A percentile compares a stretch with the other conserved stretches of the same genome.
Evolutionary conservation across 2,797 vertebrate genomes (phyloP).

Genomic region (Coilia nasus): DNA sequence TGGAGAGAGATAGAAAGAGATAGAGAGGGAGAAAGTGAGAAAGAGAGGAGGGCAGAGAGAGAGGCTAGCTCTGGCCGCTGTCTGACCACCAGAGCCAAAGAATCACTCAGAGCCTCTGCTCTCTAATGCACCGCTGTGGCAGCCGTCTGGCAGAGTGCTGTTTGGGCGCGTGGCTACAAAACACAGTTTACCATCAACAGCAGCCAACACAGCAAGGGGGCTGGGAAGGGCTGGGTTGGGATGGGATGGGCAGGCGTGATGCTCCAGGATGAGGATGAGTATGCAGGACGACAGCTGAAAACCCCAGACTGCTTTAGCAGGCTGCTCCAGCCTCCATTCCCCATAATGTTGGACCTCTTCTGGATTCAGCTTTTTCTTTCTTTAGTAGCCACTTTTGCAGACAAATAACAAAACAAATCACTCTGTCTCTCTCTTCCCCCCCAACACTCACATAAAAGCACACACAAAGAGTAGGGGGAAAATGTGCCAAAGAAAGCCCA

Average conservation of each 20-base stretch:
- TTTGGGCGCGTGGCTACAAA: conserved; percentile 5
- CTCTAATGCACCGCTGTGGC: conserved; percentile 26
- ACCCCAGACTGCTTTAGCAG: too few species aligned
- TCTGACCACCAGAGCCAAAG: conserved; percentile 18
- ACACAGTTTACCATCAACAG: conserved; percentile 17
- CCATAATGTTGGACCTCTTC: too few species aligned
- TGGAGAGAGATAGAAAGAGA: background rate
- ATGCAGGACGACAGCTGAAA: too few species aligned
- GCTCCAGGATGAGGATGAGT: too few species aligned
- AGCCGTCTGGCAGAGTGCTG: background rate
- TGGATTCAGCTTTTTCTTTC: too few species aligned
- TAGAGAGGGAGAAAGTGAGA: background rate
- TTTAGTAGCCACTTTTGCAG: too few species aligned
- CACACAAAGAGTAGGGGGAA: background rate
- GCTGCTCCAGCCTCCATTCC: too few species aligned
- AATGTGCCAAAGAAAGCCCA: background rate
- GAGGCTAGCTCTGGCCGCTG: background rate
- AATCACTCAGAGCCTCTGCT: background rate
- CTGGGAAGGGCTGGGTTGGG: background rate
- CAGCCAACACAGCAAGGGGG: background rate
- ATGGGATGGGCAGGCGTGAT: background rate
- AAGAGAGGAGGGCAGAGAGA: background rate
- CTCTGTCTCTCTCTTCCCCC: too few species aligned
- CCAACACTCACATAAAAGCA: too few species aligned
- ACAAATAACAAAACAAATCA: too few species aligned